Conservation (phyloP, 2,113 vertebrate species). For the Cygnus buccinator region DNA sequence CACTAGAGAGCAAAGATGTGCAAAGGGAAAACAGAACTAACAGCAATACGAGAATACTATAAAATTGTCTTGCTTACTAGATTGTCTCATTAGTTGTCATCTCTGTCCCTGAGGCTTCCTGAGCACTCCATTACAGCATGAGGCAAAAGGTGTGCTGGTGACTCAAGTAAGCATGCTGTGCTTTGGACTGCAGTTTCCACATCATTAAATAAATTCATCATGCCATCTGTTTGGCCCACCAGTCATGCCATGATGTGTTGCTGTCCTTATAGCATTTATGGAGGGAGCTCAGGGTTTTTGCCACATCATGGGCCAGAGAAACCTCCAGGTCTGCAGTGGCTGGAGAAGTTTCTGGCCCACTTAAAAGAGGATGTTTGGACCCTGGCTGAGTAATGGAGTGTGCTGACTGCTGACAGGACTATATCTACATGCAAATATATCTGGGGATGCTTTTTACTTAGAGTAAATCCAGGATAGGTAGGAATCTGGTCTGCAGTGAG, state of each 20-base stretch:
- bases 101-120: background rate
- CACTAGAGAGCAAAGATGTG: background rate
- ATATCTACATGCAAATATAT: background rate
- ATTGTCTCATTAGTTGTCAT: background rate
- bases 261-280: background rate
- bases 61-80: background rate
- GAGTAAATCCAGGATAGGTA: background rate
- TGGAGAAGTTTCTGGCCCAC: background rate
- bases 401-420: background rate
- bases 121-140: accelerated
- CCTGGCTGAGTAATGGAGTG: background rate
- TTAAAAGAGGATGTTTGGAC: background rate
- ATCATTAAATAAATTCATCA: accelerated
- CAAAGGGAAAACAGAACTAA: background rate
- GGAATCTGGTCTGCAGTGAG: background rate
- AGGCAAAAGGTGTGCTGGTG: background rate
- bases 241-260: background rate
- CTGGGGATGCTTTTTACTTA: background rate
- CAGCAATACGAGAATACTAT: background rate
- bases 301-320: background rate
- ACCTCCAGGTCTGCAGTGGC: background rate
- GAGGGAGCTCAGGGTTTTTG: background rate
- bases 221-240: background rate
- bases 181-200: background rate
- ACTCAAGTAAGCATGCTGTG: background rate